Conservation (phyloP, 2,797 vertebrate species). For the Sebastes glaucus region DNA sequence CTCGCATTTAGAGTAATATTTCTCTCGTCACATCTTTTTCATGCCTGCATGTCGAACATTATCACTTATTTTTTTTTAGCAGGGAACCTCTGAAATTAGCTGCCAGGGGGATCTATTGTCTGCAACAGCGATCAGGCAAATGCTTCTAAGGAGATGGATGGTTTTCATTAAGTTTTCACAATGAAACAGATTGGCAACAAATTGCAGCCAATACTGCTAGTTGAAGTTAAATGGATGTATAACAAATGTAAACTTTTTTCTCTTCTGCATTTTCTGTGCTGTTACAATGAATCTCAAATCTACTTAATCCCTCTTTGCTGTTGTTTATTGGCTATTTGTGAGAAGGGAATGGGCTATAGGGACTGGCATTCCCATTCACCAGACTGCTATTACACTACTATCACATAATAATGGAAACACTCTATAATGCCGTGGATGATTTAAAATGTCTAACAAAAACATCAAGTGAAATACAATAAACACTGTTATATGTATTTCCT, state of each 20-base stretch:
- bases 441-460: not conserved
- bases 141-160: slow-evolving; percentile 56
- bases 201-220: slow-evolving; percentile 35
- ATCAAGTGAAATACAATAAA: not conserved
- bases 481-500: not conserved
- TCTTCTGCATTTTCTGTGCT: slow-evolving; percentile 5
- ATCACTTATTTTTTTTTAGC: slow-evolving; percentile 17
- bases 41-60: slow-evolving; percentile 3
- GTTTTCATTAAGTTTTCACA: slow-evolving; percentile 69
- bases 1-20: slow-evolving; percentile 14
- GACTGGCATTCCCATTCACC: not conserved
- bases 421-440: not conserved
- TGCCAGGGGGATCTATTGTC: slow-evolving; percentile 55
- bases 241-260: slow-evolving; percentile 38
- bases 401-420: not conserved
- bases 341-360: not conserved
- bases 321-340: slow-evolving; percentile 8
- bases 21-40: not conserved
- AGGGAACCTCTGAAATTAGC: slow-evolving; percentile 53
- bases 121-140: slow-evolving; percentile 46
- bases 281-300: slow-evolving; percentile 17
- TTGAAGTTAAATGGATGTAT: slow-evolving; percentile 55
- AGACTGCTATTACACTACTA: not conserved
- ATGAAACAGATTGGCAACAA: slow-evolving; percentile 51
- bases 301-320: not conserved